These are phyloP conservation scores for Heteronetta atricapilla DNA, from an alignment of 2,113 vertebrate species.

Conservation along the genomic window DNA sequence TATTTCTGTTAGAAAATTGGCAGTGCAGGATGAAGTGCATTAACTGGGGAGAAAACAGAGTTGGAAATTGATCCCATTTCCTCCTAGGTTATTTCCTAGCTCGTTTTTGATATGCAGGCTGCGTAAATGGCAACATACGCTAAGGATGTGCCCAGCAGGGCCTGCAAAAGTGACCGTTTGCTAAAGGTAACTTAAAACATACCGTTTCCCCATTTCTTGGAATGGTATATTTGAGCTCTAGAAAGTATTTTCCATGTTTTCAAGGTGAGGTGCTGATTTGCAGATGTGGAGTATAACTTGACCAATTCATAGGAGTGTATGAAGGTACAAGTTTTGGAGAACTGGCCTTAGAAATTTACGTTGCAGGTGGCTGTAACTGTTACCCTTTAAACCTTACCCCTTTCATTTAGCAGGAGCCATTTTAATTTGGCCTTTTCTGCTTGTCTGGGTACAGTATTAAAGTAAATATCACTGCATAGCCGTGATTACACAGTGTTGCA, in stretches of 20 bases:
- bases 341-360: not conserved
- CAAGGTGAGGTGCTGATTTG: not conserved
- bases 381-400: not conserved
- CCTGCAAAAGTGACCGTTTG: not conserved
- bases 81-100: not conserved
- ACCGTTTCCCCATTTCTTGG: not conserved
- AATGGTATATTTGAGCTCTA: not conserved
- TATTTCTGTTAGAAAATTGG: not conserved
- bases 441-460: not conserved
- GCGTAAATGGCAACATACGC: not conserved
- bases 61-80: not conserved
- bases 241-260: not conserved
- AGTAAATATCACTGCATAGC: conserved; percentile 35
- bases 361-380: not conserved
- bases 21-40: not conserved
- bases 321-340: not conserved
- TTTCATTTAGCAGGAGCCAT: not conserved
- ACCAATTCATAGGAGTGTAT: fast-evolving
- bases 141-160: not conserved
- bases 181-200: not conserved
- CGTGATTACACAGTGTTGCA: not conserved
- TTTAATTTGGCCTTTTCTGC: not conserved
- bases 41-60: not conserved
- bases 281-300: not conserved
- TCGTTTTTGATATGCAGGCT: not conserved